phyloP scores from a whole-genome alignment of 2,888 invertebrate genomes.

The Heliconius erato region DNA sequence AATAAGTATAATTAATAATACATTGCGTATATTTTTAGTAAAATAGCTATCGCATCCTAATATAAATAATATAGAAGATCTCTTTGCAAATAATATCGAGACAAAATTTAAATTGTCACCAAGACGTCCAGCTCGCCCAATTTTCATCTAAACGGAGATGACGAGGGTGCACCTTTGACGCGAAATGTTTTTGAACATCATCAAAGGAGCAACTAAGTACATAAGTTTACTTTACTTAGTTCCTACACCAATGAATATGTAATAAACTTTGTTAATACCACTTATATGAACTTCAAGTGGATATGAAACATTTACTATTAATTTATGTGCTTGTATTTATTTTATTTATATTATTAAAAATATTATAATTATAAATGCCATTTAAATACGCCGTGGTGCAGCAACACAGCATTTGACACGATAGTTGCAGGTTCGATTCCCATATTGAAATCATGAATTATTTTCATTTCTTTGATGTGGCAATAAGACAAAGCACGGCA shows the following conservation, averaged over 20 bases:
- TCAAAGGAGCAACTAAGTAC: constrained; percentile 22
- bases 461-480: background rate
- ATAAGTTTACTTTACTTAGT: constrained; percentile 7
- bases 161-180: constrained; percentile 8
- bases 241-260: background rate
- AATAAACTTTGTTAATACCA: constrained; percentile 14
- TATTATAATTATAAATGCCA: no score
- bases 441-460: no score
- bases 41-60: background rate
- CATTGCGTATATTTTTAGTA: no score
- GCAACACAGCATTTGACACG: no score
- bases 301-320: background rate
- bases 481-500: no score
- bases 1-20: no score
- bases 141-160: constrained; percentile 3
- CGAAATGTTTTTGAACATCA: constrained; percentile 9
- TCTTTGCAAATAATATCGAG: background rate
- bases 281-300: background rate
- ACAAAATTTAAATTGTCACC: background rate
- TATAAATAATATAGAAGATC: background rate
- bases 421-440: no score
- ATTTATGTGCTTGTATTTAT: background rate
- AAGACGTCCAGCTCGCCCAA: background rate
- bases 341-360: no score
- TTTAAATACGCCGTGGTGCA: no score